Base-by-base conservation (phyloP, 2,113 vertebrate species). In the Madoqua kirkii region DNA sequence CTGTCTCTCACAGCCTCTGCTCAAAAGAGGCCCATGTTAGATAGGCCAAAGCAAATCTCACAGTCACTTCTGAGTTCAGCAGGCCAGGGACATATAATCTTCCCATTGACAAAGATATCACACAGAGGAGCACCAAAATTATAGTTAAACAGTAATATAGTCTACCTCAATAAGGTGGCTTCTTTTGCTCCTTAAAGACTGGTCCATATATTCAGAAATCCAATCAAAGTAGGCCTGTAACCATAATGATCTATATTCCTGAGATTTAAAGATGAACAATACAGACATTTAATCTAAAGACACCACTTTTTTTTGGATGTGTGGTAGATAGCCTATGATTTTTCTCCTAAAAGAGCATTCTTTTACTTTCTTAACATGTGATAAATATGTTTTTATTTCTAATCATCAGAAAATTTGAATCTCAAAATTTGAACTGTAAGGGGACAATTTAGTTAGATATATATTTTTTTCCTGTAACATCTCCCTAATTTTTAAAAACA, bases 351-450 rank as follows among this genome's bases (percentile, higher is more conserved):
- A 79, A 89, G 4, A 54, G 40, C 6, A 81, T 57, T 67, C 4
- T 60, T 91, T 60, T 45, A 25, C 55, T 89, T 36, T 55, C 95
- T 94, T 81, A 83, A 60, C 54, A 91, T 27, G 12, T 91, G 6
- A 40, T 87, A 88, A 96, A 67, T 4, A 90, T 57, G n/a, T 29
- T 87, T 50, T 36, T 94, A 90, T 81, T 94, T 85, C 79, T 91
- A 95, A 40, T 79, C 36, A 89, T 81, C 50, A 90, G 88, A 96
- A 87, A 93, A 94, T 85, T 43, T 83, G 43, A 92, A 92, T 81
- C 62, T 71, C 48, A 93, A 93, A 78, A 89, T 95, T 29, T 74
- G 45, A 79, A 84, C 55, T 89, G 16, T 25, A 97, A 84, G 60
- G n/a, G 17, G 19, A 59, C 5, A 48, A 33, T 4, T 91, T 33